These are phyloP conservation scores for Tor tambroides DNA, from an alignment of 2,113 vertebrate species.

Conservation along the genomic window DNA sequence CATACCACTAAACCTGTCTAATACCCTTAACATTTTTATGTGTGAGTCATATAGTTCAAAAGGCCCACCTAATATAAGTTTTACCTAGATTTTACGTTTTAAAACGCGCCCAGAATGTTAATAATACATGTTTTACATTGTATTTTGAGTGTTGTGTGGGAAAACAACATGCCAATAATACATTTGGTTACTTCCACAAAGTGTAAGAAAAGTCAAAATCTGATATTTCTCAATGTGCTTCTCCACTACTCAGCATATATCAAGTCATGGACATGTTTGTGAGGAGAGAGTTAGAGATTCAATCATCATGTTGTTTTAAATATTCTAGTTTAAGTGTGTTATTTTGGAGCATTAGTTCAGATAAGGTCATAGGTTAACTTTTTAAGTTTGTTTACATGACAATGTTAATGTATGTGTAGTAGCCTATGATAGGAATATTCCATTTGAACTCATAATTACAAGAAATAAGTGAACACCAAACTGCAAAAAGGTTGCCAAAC, in stretches of 20 bases:
- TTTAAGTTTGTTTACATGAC: slow-evolving; percentile 11
- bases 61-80: no score
- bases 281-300: not conserved
- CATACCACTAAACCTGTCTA: no score
- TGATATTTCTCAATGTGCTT: not conserved
- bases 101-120: not conserved
- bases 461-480: not conserved
- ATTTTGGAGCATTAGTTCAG: not conserved
- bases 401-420: slow-evolving; percentile 10
- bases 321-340: slow-evolving; percentile 8
- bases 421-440: not conserved
- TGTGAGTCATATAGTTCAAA: no score
- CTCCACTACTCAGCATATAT: not conserved
- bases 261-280: not conserved
- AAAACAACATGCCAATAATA: not conserved
- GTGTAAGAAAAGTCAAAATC: not conserved
- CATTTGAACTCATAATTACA: not conserved
- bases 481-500: slow-evolving; percentile 12
- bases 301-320: not conserved
- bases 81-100: no score
- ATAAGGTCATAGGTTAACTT: not conserved
- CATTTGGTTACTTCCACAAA: no score
- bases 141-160: not conserved
- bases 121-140: not conserved
- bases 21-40: not conserved